Percentiles rank a stretch among this genome's conserved stretches.
Conservation (phyloP, 2,113 vertebrate genomes). For the human region GRCh38 chr6:130549001-130549500, state of each 20-base stretch:
- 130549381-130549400: background rate
- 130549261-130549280: constrained; percentile 54
- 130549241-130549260: constrained; percentile 36
- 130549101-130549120: constrained; percentile 16
- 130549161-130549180: constrained; percentile 12
- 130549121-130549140: constrained; percentile 21
- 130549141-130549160: background rate
- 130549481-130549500: background rate
- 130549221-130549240: constrained; percentile 39
- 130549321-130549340: background rate
- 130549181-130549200: constrained; percentile 23
- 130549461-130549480: background rate
- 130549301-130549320: background rate
- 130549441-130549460: background rate
- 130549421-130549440: background rate
- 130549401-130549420: constrained; percentile 11
- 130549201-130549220: constrained; percentile 41
- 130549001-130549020: background rate
- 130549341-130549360: constrained; percentile 4
- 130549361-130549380: constrained; percentile 3
- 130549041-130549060: background rate
- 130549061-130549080: background rate
- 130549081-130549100: background rate
- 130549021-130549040: background rate
- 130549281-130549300: background rate